phyloP scores from a whole-genome alignment of 2,113 vertebrate species.

The Panthera uncia region DNA sequence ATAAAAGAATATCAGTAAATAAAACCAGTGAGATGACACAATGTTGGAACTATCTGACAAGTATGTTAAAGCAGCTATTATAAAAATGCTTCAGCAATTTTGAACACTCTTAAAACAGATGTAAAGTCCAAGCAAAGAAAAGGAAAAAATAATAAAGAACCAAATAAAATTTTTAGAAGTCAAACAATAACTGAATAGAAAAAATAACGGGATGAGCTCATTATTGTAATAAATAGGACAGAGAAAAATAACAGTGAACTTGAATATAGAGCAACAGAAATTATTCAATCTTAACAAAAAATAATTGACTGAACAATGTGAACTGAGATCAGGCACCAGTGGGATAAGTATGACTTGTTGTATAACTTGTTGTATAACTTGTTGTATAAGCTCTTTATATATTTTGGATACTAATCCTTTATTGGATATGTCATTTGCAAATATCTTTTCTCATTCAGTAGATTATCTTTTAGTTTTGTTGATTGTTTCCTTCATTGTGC shows the following conservation, averaged over 20 bases:
- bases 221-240: neutral
- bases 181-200: neutral
- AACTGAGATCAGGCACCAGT: neutral
- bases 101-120: neutral
- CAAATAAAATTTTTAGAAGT: neutral
- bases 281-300: neutral
- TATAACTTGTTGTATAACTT: neutral
- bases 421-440: neutral
- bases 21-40: neutral
- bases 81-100: neutral
- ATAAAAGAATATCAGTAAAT: neutral
- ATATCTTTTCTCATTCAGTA: neutral
- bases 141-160: neutral
- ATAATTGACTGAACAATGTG: neutral
- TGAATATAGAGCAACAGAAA: neutral
- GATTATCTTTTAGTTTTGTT: neutral
- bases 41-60: neutral
- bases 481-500: neutral
- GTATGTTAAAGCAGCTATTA: neutral
- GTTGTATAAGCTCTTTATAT: neutral
- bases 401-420: neutral
- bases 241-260: neutral
- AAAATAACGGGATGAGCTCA: neutral
- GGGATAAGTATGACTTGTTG: neutral
- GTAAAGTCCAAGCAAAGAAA: neutral